These are phyloP conservation scores for Phylloscopus whistleri DNA, from an alignment of 2,113 vertebrate species.

Conservation along the genomic window DNA sequence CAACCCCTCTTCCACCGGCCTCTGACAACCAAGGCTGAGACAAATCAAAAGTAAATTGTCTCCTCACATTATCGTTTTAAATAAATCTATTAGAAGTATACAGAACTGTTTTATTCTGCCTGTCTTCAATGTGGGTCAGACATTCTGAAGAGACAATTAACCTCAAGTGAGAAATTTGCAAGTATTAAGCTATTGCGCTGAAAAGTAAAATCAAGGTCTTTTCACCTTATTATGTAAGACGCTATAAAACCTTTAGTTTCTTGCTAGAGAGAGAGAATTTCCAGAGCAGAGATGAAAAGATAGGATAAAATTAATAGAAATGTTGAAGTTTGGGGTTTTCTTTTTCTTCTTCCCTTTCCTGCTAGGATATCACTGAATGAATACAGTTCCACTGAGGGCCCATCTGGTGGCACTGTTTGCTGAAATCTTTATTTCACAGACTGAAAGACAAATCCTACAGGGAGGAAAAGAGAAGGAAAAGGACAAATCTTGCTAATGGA, in stretches of 20 bases:
- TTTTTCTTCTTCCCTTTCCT: background rate
- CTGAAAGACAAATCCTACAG: background rate
- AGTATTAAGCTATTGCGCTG: background rate
- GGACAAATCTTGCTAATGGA: background rate
- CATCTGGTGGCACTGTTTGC: constrained; percentile 42
- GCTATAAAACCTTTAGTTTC: background rate
- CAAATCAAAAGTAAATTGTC: background rate
- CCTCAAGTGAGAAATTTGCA: constrained; percentile 25
- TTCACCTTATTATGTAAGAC: background rate
- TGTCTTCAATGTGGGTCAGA: background rate
- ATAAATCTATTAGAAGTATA: constrained; percentile 29
- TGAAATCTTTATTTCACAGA: background rate
- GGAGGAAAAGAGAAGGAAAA: background rate
- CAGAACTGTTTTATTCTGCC: background rate
- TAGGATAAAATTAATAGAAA: background rate
- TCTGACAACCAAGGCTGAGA: background rate
- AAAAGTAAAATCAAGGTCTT: constrained; percentile 33
- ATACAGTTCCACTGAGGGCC: background rate
- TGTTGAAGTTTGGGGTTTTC: background rate
- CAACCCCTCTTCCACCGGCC: background rate
- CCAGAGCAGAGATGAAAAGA: background rate
- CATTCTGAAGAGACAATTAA: constrained; percentile 18
- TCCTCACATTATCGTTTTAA: background rate
- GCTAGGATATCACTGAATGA: background rate
- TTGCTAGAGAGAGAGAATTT: background rate